Conservation (phyloP, 1,140 invertebrate species). For the Euborellia annulipes region DNA sequence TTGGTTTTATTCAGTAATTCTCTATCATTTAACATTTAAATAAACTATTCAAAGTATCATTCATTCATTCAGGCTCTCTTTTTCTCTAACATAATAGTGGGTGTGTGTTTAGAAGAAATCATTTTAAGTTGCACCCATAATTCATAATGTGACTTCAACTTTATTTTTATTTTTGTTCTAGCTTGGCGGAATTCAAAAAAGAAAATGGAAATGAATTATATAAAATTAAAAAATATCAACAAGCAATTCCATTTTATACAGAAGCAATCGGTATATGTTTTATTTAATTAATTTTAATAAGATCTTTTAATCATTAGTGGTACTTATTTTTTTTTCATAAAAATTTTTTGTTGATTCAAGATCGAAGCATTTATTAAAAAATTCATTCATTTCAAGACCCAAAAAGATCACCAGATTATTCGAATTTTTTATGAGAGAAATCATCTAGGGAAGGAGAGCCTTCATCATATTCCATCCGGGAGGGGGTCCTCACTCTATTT, state of each 20-base stretch:
- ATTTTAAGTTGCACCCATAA: no score
- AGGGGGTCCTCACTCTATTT: no score
- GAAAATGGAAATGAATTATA: conserved; percentile 77
- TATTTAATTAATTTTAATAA: conserved; percentile 1
- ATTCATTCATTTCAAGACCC: background rate
- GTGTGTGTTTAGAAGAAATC: no score
- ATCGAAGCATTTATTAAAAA: background rate
- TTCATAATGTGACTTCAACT: no score
- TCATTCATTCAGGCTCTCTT: no score
- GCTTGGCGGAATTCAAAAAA: conserved; percentile 71
- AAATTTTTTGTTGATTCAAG: background rate
- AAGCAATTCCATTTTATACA: conserved; percentile 66
- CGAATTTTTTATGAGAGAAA: background rate
- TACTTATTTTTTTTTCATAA: background rate
- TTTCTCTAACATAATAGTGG: no score
- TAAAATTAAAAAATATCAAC: conserved; percentile 69
- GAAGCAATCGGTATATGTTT: conserved; percentile 62
- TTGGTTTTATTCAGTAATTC: no score
- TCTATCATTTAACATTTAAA: no score
- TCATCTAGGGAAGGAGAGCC: background rate
- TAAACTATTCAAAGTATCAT: no score
- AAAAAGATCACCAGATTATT: conserved; percentile 2
- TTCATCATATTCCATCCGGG: conserved; percentile 6
- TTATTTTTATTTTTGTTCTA: conserved; percentile 29
- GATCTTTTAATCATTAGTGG: background rate